phyloP scores from a whole-genome alignment of 2,113 vertebrate genomes.

The Harpagus bidentatus region DNA sequence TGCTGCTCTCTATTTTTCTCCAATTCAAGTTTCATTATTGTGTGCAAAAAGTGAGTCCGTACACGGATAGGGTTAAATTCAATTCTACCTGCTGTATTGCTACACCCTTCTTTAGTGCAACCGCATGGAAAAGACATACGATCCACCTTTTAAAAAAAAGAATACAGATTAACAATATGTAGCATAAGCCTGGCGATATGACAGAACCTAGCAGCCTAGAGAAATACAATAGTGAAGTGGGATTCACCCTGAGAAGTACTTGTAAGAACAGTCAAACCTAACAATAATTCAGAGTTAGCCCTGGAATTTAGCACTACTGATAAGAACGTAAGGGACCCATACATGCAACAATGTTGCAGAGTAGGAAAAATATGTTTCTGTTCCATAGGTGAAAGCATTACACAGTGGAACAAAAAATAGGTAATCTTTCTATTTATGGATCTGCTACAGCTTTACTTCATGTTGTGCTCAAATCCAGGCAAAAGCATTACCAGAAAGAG shows the following conservation, averaged over 20 bases:
- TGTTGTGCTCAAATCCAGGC: background rate
- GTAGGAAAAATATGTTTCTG: background rate
- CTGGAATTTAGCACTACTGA: background rate
- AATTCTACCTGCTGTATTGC: conserved; percentile 93
- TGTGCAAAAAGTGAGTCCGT: conserved; percentile 98
- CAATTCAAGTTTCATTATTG: conserved; percentile 98
- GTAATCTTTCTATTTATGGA: background rate
- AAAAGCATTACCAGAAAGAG: background rate
- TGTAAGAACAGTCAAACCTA: background rate
- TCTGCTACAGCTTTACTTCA: background rate
- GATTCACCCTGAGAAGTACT: background rate
- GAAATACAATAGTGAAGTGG: background rate
- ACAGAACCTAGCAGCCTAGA: background rate
- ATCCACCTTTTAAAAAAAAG: conserved; percentile 85
- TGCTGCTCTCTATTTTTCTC: conserved; percentile 96
- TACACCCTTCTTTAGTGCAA: conserved; percentile 97
- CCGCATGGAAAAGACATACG: conserved; percentile 98
- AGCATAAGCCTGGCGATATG: background rate
- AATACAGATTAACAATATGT: conserved; percentile 49
- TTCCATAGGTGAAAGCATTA: background rate
- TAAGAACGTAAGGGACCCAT: background rate
- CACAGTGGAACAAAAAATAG: background rate
- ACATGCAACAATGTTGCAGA: background rate
- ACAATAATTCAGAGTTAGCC: background rate
- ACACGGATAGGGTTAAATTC: conserved; percentile 99